Evolutionary conservation across 2,797 vertebrate species (phyloP).

Genomic region (Botia kubotai): DNA sequence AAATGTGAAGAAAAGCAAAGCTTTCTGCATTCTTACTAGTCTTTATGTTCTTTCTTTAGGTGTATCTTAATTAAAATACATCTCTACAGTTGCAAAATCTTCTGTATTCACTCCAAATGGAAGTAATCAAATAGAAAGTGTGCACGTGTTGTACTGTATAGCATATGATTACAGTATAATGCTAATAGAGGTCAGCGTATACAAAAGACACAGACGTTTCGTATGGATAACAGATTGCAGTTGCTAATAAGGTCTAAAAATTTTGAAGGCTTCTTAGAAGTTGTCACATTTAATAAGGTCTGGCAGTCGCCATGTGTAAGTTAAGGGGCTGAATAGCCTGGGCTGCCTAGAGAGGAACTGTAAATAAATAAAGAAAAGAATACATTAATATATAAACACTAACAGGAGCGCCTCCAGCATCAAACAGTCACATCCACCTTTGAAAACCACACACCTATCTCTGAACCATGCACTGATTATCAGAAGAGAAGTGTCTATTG

Average conservation of each 20-base stretch:
- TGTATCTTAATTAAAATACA: no score
- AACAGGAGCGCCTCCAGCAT: constrained; percentile 48
- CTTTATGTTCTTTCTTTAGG: neutral
- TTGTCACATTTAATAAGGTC: constrained; percentile 34
- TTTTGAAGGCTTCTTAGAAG: constrained; percentile 13
- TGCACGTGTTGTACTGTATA: neutral
- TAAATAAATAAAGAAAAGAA: constrained; percentile 36
- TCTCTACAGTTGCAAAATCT: no score
- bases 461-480: constrained; percentile 17
- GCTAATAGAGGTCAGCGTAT: constrained; percentile 12
- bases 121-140: no score
- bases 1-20: neutral
- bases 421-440: constrained; percentile 39
- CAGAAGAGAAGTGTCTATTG: constrained; percentile 6
- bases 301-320: constrained; percentile 23
- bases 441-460: constrained; percentile 29
- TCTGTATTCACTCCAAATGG: neutral
- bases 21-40: neutral
- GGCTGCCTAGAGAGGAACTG: neutral
- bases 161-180: neutral
- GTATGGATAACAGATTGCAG: neutral
- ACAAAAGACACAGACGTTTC: neutral
- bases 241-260: constrained; percentile 13
- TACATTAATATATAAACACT: constrained; percentile 41
- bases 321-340: constrained; percentile 10